Conservation (phyloP, 2,888 invertebrate genomes). For the Hirtodrosophila trivittata region DNA sequence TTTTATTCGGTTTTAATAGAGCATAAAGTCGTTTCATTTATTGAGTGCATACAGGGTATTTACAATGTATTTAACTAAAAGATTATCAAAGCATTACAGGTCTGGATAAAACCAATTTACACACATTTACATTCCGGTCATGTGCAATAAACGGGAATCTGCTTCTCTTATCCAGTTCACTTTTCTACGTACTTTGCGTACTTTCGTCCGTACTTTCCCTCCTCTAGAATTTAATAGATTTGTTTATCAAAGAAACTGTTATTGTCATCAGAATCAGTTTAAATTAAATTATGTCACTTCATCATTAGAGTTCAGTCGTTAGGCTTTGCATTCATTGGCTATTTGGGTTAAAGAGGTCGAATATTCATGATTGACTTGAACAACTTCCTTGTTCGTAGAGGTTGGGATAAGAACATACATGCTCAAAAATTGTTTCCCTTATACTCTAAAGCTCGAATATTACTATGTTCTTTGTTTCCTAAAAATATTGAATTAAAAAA, state of each 20-base stretch:
- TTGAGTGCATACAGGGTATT: neutral
- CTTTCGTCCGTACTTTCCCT: slow-evolving; percentile 5
- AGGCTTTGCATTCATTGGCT: neutral
- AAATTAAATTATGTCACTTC: slow-evolving; percentile 18
- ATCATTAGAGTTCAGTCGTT: neutral
- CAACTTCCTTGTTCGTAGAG: no score
- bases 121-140: slow-evolving; percentile 32
- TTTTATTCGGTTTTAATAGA: neutral
- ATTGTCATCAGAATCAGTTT: slow-evolving; percentile 17
- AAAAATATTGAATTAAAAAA: no score
- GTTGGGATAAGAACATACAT: no score
- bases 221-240: slow-evolving; percentile 31
- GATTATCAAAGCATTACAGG: neutral
- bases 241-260: slow-evolving; percentile 31
- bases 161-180: slow-evolving; percentile 40
- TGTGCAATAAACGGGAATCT: slow-evolving; percentile 42
- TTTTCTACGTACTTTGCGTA: slow-evolving; percentile 25
- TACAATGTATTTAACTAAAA: neutral
- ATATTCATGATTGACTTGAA: no score
- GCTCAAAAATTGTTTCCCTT: no score
- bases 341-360: no score
- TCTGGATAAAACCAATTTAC: slow-evolving; percentile 30
- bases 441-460: no score
- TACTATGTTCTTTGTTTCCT: no score
- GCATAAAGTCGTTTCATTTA: no score